Evolutionary conservation across 1,140 invertebrate species (phyloP).

Genomic region (Drepana arcuata): DNA sequence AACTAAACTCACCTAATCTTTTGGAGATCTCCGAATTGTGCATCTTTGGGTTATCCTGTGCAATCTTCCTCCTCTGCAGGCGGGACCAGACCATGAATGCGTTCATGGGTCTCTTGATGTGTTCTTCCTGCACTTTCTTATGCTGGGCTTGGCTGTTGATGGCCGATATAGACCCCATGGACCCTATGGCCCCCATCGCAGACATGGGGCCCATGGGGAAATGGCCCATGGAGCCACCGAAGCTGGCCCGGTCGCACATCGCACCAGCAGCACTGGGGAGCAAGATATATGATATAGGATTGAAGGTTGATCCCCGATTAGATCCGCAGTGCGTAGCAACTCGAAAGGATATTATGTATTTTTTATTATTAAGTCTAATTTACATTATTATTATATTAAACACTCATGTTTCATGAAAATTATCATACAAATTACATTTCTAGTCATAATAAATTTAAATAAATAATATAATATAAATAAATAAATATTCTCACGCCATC

Average conservation of each 20-base stretch:
- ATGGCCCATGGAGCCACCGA: conserved; percentile 55
- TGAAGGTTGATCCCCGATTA: too few species aligned
- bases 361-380: neutral
- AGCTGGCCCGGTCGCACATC: conserved; percentile 62
- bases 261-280: conserved; percentile 68
- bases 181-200: conserved; percentile 56
- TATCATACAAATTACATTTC: too few species aligned
- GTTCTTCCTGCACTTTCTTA: conserved; percentile 80
- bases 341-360: neutral
- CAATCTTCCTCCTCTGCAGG: conserved; percentile 91
- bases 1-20: conserved; percentile 85
- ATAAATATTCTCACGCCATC: too few species aligned
- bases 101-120: conserved; percentile 91
- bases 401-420: neutral
- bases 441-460: neutral
- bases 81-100: conserved; percentile 93
- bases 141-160: conserved; percentile 54
- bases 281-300: conserved; percentile 8
- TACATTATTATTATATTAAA: neutral
- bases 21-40: conserved; percentile 99
- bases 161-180: conserved; percentile 54
- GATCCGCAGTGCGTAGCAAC: too few species aligned
- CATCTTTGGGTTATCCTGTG: conserved; percentile 98
- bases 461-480: neutral
- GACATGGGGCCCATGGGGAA: conserved; percentile 63